A percentile compares a stretch with the other conserved stretches of the same genome.
These are phyloP conservation scores for Bedellia somnulentella DNA, from an alignment of 2,888 invertebrate species.

Conservation along the genomic window DNA sequence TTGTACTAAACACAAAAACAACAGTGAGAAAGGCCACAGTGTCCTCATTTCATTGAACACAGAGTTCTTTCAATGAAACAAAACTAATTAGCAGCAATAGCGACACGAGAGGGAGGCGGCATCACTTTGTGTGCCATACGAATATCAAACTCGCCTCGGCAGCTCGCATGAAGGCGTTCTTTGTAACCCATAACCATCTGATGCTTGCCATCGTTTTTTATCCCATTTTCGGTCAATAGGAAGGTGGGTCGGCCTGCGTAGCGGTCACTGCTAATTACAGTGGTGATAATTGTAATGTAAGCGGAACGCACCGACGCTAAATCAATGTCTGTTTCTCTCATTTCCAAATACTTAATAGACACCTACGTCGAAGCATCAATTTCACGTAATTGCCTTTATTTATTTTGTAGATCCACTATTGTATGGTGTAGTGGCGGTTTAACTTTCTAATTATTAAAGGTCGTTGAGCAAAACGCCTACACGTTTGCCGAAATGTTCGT, in stretches of 20 bases:
- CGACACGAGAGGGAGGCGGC: conserved; percentile 41
- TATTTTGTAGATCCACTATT: too few relatives aligned
- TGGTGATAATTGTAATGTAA: conserved; percentile 30
- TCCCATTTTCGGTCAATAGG: conserved; percentile 13
- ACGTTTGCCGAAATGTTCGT: too few relatives aligned
- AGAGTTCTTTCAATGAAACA: conserved; percentile 32
- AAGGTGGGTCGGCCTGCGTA: conserved; percentile 13
- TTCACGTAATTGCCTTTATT: conserved; percentile 3
- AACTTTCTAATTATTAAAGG: too few relatives aligned
- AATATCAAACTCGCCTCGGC: conserved; percentile 16
- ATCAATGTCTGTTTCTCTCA: conserved; percentile 6
- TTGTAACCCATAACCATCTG: too few relatives aligned
- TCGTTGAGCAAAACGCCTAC: too few relatives aligned
- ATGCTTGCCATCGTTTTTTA: conserved; percentile 37
- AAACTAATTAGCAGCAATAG: conserved; percentile 44
- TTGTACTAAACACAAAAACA: too few relatives aligned
- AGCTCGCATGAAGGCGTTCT: conserved; percentile 40
- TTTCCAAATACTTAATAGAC: conserved; percentile 6
- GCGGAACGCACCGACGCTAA: conserved; percentile 15
- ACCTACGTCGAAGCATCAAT: conserved; percentile 7
- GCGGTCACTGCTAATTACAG: conserved; percentile 20
- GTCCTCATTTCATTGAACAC: conserved; percentile 27
- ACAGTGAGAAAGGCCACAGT: conserved; percentile 15
- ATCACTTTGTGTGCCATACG: neutral
- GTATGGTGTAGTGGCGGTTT: too few relatives aligned